Evolutionary conservation across 1,140 invertebrate species (phyloP).

Genomic region (Temnothorax longispinosus): DNA sequence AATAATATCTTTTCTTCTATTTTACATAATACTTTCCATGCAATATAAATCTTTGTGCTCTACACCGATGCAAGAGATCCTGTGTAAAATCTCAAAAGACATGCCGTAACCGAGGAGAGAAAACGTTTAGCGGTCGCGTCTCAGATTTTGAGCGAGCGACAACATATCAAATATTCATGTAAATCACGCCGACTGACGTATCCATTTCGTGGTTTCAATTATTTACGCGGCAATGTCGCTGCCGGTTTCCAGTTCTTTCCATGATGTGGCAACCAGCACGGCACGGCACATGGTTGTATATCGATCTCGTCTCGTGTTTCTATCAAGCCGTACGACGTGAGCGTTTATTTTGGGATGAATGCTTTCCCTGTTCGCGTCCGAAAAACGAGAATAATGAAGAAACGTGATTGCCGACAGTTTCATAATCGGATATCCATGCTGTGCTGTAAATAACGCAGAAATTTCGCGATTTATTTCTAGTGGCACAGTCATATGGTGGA

Average conservation of each 20-base stretch:
- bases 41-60: not conserved
- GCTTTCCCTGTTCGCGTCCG: not conserved
- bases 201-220: conserved; percentile 71
- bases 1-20: not conserved
- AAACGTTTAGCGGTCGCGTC: conserved; percentile 45
- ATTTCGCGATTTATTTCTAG: not conserved
- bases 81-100: conserved; percentile 8
- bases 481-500: not conserved
- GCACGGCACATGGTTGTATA: conserved; percentile 26
- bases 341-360: conserved; percentile 54
- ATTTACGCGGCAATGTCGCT: conserved; percentile 56
- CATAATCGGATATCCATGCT: conserved; percentile 31
- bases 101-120: not conserved
- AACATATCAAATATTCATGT: conserved; percentile 69
- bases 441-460: conserved; percentile 21
- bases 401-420: conserved; percentile 46
- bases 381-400: conserved; percentile 51
- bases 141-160: conserved; percentile 54
- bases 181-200: conserved; percentile 71
- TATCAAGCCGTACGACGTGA: conserved; percentile 39
- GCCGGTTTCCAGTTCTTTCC: conserved; percentile 43
- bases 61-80: not conserved
- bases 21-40: not conserved
- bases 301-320: conserved; percentile 61
- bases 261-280: conserved; percentile 18